Conservation (phyloP, 2,797 vertebrate genomes). For the Pseudochirops corinnae region DNA sequence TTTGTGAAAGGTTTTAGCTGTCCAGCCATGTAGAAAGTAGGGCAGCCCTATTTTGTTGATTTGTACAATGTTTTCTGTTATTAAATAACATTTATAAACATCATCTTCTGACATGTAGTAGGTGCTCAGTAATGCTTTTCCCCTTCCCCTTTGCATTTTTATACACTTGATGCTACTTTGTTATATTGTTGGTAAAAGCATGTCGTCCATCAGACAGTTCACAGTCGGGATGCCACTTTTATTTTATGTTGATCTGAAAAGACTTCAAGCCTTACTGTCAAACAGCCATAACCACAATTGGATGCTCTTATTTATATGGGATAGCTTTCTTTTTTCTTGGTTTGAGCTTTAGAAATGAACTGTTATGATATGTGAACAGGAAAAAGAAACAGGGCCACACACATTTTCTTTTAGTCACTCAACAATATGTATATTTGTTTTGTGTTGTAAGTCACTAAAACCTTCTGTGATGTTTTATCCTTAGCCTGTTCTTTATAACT, state of each 20-base stretch:
- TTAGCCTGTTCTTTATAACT: neutral
- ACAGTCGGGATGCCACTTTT: neutral
- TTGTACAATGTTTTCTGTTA: neutral
- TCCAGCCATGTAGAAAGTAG: neutral
- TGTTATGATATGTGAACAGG: neutral
- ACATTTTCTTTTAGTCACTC: conserved; percentile 30
- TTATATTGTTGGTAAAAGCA: neutral
- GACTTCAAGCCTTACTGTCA: neutral
- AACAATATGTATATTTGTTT: conserved; percentile 10
- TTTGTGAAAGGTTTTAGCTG: neutral
- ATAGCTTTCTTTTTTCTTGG: neutral
- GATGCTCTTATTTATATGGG: neutral
- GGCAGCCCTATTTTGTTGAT: neutral
- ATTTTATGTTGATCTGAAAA: neutral
- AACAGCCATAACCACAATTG: neutral
- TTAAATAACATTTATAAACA: neutral
- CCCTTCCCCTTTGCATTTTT: neutral
- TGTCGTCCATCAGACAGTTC: neutral
- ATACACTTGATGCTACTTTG: neutral
- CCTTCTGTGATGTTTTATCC: conserved; percentile 15
- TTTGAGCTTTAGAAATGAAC: neutral
- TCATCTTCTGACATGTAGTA: neutral
- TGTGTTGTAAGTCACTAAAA: neutral
- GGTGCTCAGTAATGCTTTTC: neutral
- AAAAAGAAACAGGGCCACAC: neutral